A percentile compares a stretch with the other conserved stretches of the same genome.
Evolutionary conservation across 1,140 invertebrate genomes (phyloP).

Genomic region (Sarcophaga peregrina): DNA sequence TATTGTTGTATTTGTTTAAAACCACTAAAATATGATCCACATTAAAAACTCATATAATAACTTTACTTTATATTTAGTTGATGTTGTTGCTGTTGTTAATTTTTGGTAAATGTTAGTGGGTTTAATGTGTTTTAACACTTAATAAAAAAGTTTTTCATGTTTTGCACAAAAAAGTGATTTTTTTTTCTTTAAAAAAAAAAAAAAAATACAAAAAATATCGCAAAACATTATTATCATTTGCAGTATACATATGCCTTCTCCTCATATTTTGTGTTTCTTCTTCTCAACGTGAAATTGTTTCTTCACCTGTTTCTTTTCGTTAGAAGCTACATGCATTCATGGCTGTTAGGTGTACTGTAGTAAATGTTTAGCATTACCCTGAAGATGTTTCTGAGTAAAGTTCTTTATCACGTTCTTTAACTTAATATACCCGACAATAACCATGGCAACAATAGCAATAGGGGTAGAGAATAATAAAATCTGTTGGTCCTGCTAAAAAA

Average conservation of each 20-base stretch:
- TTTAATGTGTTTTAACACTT: conserved; percentile 22
- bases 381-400: not conserved
- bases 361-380: not conserved
- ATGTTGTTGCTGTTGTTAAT: not conserved
- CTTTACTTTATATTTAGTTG: not conserved
- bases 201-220: not conserved
- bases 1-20: not conserved
- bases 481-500: not conserved
- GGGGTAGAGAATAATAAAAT: not conserved
- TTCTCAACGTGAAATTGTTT: not conserved
- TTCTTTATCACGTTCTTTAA: conserved; percentile 8
- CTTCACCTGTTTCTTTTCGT: not conserved
- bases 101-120: not conserved
- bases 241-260: not conserved
- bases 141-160: conserved; percentile 27
- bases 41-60: conserved; percentile 14
- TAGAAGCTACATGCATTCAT: not conserved
- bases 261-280: not conserved
- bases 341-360: not conserved
- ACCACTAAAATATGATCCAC: not conserved
- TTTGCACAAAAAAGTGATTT: not conserved
- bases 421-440: not conserved
- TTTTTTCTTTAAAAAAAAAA: not conserved
- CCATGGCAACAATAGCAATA: not conserved
- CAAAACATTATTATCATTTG: not conserved